These are phyloP conservation scores for Archips crataeganus DNA, from an alignment of 2,888 invertebrate genomes.

Conservation along the genomic window DNA sequence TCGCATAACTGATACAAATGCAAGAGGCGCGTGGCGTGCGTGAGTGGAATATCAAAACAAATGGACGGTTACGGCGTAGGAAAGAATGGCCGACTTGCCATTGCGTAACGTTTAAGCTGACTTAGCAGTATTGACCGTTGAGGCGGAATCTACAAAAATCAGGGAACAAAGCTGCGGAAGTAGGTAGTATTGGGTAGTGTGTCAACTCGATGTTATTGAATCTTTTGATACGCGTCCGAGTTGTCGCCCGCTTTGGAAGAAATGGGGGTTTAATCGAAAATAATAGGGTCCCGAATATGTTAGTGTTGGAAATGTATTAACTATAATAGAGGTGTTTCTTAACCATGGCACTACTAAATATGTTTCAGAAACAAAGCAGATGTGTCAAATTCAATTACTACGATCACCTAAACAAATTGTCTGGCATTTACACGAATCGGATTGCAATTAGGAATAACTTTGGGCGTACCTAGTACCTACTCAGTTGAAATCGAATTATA, in stretches of 20 bases:
- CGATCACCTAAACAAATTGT: too few species aligned
- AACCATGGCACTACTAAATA: too few species aligned
- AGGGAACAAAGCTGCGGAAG: slow-evolving; percentile 1
- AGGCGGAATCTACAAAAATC: slow-evolving; percentile 30
- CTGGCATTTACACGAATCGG: too few species aligned
- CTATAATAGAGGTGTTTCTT: too few species aligned
- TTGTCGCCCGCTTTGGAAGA: background rate
- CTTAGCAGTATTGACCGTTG: slow-evolving; percentile 30
- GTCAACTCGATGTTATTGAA: slow-evolving; percentile 4
- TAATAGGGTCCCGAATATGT: background rate
- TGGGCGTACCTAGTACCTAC: background rate
- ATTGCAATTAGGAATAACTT: too few species aligned
- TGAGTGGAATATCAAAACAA: slow-evolving; percentile 52
- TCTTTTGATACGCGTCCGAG: background rate
- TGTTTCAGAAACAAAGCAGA: too few species aligned
- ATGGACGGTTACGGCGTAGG: slow-evolving; percentile 44
- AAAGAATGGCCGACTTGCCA: slow-evolving; percentile 45
- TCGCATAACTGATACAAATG: slow-evolving; percentile 41
- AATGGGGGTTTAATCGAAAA: background rate
- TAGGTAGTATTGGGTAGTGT: slow-evolving; percentile 17
- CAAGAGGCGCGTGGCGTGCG: slow-evolving; percentile 42
- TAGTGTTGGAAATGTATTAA: background rate
- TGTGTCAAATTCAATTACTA: too few species aligned
- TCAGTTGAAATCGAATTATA: background rate
- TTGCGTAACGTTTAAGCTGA: slow-evolving; percentile 32